Evolutionary conservation across 2,888 invertebrate genomes (phyloP), one percentile per base, ranked within the genome.

Genomic region (Chouioia cunea): DNA sequence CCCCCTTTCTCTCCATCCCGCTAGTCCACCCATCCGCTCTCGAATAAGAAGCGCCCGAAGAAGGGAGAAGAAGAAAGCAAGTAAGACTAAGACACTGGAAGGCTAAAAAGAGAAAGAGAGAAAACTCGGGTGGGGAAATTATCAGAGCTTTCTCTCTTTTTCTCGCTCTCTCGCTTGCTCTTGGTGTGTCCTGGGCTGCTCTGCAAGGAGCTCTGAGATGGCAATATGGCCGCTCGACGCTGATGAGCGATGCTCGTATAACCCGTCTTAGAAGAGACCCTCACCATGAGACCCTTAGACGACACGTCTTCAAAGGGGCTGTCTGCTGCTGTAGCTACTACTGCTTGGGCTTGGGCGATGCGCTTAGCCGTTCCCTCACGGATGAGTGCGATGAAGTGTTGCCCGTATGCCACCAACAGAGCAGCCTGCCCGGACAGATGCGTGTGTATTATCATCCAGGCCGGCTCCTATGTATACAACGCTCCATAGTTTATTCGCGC

Each of bases 201-300:
- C 67, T 58, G 74, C 70, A 64, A 75, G 53, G 74, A 75, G 74
- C 74, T 65, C 52, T 72, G 57, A 77, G 79, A 78, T 79, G 79
- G 81, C 83, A 84, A 84, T 84, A 85, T 84, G 83, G 84, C 83
- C 80, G 85, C 81, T 3, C 81, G 2, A 22, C 36, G 77, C 82
- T 83, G 83, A 85, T 85, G 85, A 85, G 83, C 79, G 83, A 85
- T 85, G 82, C 83, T 82, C 81, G 81, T 80, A 56, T 66, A 83
- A 83, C 81, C 83, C 84, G 81, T 83, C 81, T 80, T 76, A 78
- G 78, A 78, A 79, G 77, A 79, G 76, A 47, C 16, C 48, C 48
- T 47, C 48, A 15, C 52, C 52, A 22, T 14, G 52, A 53, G 20
- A 18, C 27, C 18, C 22, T 20, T 48, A 50, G 14, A 1, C 22